Conservation (phyloP, 2,888 invertebrate genomes). For the Apomyelois bistriatella region DNA sequence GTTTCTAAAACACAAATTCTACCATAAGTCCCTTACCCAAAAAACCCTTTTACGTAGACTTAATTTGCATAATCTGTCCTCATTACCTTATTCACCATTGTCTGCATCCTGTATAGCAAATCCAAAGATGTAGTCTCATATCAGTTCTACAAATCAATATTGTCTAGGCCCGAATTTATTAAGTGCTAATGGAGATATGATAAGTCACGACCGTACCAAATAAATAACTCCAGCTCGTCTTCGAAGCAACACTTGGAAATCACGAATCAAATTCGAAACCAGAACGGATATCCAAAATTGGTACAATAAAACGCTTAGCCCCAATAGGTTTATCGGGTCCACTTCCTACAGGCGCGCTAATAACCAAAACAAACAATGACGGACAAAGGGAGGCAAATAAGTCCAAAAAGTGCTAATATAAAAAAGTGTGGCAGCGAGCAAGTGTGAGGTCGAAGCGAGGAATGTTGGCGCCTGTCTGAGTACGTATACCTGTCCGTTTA, state of each 20-base stretch:
- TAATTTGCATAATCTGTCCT: too few relatives aligned
- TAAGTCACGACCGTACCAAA: slow-evolving; percentile 36
- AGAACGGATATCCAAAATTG: slow-evolving; percentile 72
- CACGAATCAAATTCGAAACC: slow-evolving; percentile 38
- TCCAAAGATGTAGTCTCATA: too few relatives aligned
- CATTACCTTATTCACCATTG: too few relatives aligned
- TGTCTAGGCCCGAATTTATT: slow-evolving; percentile 15
- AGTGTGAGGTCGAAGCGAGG: slow-evolving; percentile 79
- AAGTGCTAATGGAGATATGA: slow-evolving; percentile 53
- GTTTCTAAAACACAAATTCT: too few relatives aligned
- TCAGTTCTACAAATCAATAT: slow-evolving; percentile 3
- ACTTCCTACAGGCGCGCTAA: slow-evolving; percentile 76
- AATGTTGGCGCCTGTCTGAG: slow-evolving; percentile 81
- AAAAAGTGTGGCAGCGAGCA: slow-evolving; percentile 73
- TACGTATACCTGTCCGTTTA: slow-evolving; percentile 80
- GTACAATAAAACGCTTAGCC: slow-evolving; percentile 77
- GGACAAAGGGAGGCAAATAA: slow-evolving; percentile 75
- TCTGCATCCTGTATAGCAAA: too few relatives aligned
- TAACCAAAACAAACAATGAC: slow-evolving; percentile 77
- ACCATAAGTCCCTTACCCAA: too few relatives aligned
- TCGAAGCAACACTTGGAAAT: slow-evolving; percentile 34
- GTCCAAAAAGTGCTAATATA: slow-evolving; percentile 75
- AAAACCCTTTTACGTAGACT: too few relatives aligned
- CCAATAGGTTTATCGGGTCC: slow-evolving; percentile 73
- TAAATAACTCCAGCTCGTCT: slow-evolving; percentile 39